A percentile compares a stretch with the other conserved stretches of the same genome.
Evolutionary conservation across 2,888 invertebrate species (phyloP).

Genomic region (Xylophagus ater): DNA sequence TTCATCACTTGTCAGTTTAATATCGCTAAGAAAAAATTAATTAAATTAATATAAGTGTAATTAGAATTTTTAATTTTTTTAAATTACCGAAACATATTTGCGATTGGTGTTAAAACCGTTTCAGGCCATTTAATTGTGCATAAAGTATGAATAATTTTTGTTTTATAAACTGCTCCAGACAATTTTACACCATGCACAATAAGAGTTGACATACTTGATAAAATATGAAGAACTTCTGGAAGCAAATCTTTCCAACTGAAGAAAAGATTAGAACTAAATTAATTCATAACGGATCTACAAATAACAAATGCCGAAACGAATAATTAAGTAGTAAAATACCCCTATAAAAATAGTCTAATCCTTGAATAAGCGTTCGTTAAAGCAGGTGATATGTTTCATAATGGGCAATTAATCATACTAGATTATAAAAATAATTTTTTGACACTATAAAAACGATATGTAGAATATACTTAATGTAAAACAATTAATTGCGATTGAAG

Average conservation of each 20-base stretch:
- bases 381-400: no score
- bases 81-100: conserved; percentile 51
- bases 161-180: conserved; percentile 46
- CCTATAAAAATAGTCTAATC: not conserved
- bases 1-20: conserved; percentile 44
- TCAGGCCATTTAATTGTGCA: conserved; percentile 46
- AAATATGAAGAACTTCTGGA: conserved; percentile 44
- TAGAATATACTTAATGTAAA: no score
- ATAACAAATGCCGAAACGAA: not conserved
- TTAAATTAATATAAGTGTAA: not conserved
- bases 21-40: conserved; percentile 36
- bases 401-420: no score
- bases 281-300: not conserved
- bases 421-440: no score
- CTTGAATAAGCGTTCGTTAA: conserved; percentile 3
- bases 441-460: no score
- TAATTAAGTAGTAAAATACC: not conserved
- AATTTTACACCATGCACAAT: conserved; percentile 43
- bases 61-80: not conserved
- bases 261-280: conserved; percentile 8
- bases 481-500: no score
- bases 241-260: conserved; percentile 53
- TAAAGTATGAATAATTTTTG: conserved; percentile 42
- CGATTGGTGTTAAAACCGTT: conserved; percentile 45
- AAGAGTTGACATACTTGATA: conserved; percentile 42